These are phyloP conservation scores for Notoglanidium macrostoma DNA, from an alignment of 2,797 vertebrate genomes.

Conservation along the genomic window DNA sequence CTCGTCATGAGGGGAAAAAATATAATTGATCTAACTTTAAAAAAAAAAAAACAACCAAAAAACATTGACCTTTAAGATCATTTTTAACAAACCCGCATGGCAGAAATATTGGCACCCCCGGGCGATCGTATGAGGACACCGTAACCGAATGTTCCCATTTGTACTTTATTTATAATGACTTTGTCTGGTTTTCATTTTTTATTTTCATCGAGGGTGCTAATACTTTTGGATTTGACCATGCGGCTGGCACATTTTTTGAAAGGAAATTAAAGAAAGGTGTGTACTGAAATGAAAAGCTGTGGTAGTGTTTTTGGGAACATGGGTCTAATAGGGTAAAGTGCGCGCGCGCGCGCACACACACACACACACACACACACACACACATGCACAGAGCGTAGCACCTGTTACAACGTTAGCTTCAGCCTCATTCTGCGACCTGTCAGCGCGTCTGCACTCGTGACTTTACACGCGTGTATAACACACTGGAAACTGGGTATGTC, in stretches of 20 bases:
- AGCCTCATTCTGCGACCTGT: constrained; percentile 37
- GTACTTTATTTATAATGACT: not conserved
- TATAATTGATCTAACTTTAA: too few relatives aligned
- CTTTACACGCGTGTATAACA: not conserved
- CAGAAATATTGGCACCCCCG: not conserved
- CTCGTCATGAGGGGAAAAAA: too few relatives aligned
- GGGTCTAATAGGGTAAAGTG: not conserved
- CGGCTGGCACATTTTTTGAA: too few relatives aligned
- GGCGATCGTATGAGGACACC: not conserved
- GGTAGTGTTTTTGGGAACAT: not conserved
- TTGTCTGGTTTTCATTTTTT: not conserved
- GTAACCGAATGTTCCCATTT: too few relatives aligned
- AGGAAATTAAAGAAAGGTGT: not conserved
- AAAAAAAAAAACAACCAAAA: too few relatives aligned
- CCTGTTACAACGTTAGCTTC: not conserved
- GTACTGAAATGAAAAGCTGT: not conserved
- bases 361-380: not conserved
- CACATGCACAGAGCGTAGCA: not conserved
- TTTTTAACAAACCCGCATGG: not conserved
- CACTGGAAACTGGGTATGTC: constrained; percentile 13
- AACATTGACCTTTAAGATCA: too few relatives aligned
- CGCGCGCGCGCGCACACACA: not conserved
- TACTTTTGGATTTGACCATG: not conserved
- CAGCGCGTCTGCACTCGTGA: constrained; percentile 8
- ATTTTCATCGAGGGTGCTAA: not conserved